Evolutionary conservation across 2,797 vertebrate genomes (phyloP), one percentile per base, ranked within the genome.

Genomic region (Emydoidea blandingii): DNA sequence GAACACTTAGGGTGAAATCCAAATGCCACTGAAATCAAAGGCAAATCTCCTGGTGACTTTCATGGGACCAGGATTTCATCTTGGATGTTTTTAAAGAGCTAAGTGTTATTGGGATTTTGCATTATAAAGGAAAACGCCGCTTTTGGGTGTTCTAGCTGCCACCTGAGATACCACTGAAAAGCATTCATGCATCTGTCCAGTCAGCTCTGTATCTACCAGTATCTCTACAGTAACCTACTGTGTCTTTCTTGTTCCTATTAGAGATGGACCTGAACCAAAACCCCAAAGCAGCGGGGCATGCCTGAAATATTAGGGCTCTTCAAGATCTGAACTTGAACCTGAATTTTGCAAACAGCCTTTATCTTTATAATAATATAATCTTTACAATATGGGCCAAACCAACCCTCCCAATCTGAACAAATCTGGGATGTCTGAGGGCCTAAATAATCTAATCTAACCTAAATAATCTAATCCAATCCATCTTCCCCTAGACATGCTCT

Each of bases 1-100:
- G 95, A 95, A 95, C 2, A 78, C 96, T 97, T 87, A 90, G 95
- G 94, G 96, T 94, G 88, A 54, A n/a, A 93, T 97, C 96, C 96
- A 97, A 95, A 78, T 92, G 78, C 7, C 31, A 23, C 87, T 92
- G 89, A 91, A 95, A 85, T 82, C 57, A 6, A 81, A 96, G 95
- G 96, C 96, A 94, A 65, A 25, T 3, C 80, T 97, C 96, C 96
- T 96, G 85, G 7, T 74, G 72, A 93, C 2, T 0, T 91, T 97
- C 95, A 93, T 23, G 72, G 23, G n/a, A 88, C 94, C 65, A 74
- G 92, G 94, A 96, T n/a, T 65, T 65, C 62, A 65, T 18, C 62
- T 2, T n/a, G 18, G 95, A 90, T 95, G 92, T 94, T 34, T 54
- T 91, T 85, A 21, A n/a, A 96, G 93, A 16, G 47, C 82, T 87